phyloP scores from a whole-genome alignment of 2,888 invertebrate species.

The Ecliptopera silaceata region DNA sequence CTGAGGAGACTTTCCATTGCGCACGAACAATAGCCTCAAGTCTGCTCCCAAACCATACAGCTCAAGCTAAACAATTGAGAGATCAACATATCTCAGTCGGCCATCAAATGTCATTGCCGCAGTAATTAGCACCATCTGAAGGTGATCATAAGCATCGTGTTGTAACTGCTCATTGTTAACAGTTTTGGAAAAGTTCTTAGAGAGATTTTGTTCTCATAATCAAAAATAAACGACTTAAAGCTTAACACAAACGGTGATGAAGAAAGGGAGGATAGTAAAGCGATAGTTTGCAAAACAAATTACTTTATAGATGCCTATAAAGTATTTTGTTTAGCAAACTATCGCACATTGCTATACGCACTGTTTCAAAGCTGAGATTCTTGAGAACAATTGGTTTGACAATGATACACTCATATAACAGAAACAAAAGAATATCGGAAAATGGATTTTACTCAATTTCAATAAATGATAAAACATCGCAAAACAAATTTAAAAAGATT shows the following conservation, averaged over 20 bases:
- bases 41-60: slow-evolving; percentile 52
- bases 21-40: slow-evolving; percentile 46
- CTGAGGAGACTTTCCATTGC: slow-evolving; percentile 58
- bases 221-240: slow-evolving; percentile 5
- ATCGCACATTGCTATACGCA: no score
- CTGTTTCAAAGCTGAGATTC: no score
- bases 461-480: background rate
- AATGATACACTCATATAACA: background rate
- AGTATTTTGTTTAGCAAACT: no score
- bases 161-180: slow-evolving; percentile 15
- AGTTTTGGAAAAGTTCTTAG: slow-evolving; percentile 15
- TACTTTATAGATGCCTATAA: no score
- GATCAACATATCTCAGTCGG: slow-evolving; percentile 64
- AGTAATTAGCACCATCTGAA: slow-evolving; percentile 52
- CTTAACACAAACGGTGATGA: background rate
- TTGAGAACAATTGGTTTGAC: background rate
- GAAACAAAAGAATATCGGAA: background rate
- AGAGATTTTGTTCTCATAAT: slow-evolving; percentile 4
- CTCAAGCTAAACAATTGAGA: slow-evolving; percentile 68
- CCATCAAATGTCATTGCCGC: slow-evolving; percentile 69
- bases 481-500: background rate
- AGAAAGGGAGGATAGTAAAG: background rate
- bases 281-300: slow-evolving; percentile 13
- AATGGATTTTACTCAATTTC: background rate
- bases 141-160: slow-evolving; percentile 27